These are phyloP conservation scores for Haplotaxodon microlepis DNA, from an alignment of 2,113 vertebrate species.

Conservation along the genomic window DNA sequence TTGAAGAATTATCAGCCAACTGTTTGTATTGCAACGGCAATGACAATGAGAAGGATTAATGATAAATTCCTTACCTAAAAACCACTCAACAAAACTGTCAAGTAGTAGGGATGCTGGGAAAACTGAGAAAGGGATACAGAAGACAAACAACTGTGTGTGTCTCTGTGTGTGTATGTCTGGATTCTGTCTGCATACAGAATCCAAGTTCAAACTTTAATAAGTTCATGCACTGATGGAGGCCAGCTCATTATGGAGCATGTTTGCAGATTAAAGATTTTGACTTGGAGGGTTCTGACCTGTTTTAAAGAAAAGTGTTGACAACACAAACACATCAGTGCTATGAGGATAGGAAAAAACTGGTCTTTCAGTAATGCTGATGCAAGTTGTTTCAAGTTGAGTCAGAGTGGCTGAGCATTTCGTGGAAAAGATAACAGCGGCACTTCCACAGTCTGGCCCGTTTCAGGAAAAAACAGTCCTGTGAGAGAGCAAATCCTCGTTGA, in stretches of 20 bases:
- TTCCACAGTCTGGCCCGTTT: slow-evolving; percentile 30
- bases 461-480: not conserved
- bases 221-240: not conserved
- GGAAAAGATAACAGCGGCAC: slow-evolving; percentile 31
- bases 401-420: not conserved
- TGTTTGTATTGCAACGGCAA: not conserved
- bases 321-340: not conserved
- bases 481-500: not conserved
- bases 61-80: slow-evolving; percentile 1
- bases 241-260: not conserved
- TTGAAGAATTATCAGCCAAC: not conserved
- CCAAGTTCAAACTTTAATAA: not conserved
- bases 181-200: not conserved
- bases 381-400: not conserved
- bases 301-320: not conserved
- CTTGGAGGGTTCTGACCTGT: not conserved
- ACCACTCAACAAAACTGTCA: slow-evolving; percentile 27
- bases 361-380: not conserved
- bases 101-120: slow-evolving; percentile 12
- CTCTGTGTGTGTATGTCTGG: not conserved
- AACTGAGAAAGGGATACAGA: not conserved
- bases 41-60: slow-evolving; percentile 12
- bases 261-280: not conserved
- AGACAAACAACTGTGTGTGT: not conserved
- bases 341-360: not conserved